A percentile compares a stretch with the other conserved stretches of the same genome.
Evolutionary conservation across 2,113 vertebrate genomes (phyloP).

Genomic region (Corvus moneduloides): DNA sequence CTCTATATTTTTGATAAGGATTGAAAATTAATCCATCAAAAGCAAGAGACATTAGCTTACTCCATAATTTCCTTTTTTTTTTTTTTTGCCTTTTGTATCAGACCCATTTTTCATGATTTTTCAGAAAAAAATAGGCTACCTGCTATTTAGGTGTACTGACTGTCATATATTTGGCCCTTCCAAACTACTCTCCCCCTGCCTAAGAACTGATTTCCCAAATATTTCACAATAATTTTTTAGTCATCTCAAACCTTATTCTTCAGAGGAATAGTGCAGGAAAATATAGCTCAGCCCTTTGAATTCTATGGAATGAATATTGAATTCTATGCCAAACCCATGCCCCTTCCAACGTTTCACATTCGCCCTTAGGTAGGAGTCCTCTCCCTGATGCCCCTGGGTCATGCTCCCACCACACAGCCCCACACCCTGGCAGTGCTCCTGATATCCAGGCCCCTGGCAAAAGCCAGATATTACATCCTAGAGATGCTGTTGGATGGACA

Average conservation of each 20-base stretch:
- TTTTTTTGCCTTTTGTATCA: not conserved
- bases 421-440: not conserved
- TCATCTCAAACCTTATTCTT: not conserved
- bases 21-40: not conserved
- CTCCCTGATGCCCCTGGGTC: fast-evolving
- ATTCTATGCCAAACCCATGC: not conserved
- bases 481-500: not conserved
- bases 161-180: not conserved
- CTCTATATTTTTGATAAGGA: not conserved
- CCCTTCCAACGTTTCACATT: fast-evolving
- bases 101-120: not conserved
- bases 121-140: not conserved
- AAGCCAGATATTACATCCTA: not conserved
- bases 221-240: not conserved
- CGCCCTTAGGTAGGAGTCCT: fast-evolving
- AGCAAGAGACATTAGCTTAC: not conserved
- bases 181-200: not conserved
- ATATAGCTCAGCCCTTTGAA: not conserved
- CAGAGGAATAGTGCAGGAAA: not conserved
- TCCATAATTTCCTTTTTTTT: not conserved
- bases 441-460: not conserved
- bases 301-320: not conserved
- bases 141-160: not conserved
- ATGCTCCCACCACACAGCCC: fast-evolving
- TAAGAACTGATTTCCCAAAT: not conserved